These are phyloP conservation scores for Bubo blakistoni DNA, from an alignment of 2,113 vertebrate species.

Conservation along the genomic window DNA sequence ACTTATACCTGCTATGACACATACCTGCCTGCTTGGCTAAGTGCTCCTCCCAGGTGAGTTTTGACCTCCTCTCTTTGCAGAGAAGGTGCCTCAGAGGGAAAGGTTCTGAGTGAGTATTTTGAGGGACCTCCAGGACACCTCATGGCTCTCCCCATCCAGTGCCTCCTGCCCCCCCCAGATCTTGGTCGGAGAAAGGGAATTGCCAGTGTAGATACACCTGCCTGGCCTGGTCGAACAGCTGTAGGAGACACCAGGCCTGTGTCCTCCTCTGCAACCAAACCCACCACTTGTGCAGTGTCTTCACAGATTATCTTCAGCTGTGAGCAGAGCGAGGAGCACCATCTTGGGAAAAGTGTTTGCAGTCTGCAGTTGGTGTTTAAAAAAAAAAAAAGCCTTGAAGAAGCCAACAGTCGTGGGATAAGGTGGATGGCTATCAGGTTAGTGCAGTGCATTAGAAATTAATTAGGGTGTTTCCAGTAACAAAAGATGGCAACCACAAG, in stretches of 20 bases:
- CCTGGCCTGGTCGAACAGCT: neutral
- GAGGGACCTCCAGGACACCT: neutral
- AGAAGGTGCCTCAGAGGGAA: neutral
- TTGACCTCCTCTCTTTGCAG: neutral
- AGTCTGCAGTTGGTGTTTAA: neutral
- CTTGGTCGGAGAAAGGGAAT: neutral
- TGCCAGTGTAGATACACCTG: neutral
- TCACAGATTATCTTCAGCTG: neutral
- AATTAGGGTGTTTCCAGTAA: conserved; percentile 11
- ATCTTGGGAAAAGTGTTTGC: neutral
- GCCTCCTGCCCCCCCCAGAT: neutral
- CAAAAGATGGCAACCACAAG: neutral
- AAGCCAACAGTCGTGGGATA: neutral
- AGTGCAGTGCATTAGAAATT: neutral
- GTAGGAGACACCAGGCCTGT: fast-evolving
- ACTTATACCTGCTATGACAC: neutral
- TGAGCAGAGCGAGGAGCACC: neutral
- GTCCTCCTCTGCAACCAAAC: neutral
- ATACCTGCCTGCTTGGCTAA: neutral
- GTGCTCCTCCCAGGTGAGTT: neutral
- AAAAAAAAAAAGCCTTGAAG: neutral
- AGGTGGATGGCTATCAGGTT: neutral
- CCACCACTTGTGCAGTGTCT: neutral
- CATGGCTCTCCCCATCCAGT: neutral
- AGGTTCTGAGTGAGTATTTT: neutral